phyloP scores from a whole-genome alignment of 2,113 vertebrate species.

The Vanacampus margaritifer region DNA sequence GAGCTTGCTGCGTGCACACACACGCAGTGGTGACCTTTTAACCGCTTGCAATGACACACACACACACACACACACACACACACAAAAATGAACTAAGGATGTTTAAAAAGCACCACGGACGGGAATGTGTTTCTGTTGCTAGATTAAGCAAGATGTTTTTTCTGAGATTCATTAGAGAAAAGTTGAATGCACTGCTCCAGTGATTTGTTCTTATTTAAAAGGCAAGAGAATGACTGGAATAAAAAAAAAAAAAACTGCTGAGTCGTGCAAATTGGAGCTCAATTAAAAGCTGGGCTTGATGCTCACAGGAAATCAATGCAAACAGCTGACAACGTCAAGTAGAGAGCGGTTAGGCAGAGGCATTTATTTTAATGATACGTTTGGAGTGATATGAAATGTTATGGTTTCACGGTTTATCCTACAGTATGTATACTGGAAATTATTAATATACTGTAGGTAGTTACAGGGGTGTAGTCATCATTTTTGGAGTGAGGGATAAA shows the following conservation, averaged over 20 bases:
- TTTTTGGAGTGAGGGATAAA: neutral
- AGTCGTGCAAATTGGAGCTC: constrained; percentile 41
- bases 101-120: neutral
- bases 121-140: neutral
- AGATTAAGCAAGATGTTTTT: neutral
- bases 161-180: neutral
- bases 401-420: neutral
- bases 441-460: neutral
- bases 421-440: neutral
- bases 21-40: constrained; percentile 30
- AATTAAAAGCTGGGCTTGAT: constrained; percentile 32
- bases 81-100: neutral
- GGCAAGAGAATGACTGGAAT: constrained; percentile 8
- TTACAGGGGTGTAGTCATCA: neutral
- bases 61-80: constrained; percentile 11
- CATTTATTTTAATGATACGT: neutral
- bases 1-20: constrained; percentile 31
- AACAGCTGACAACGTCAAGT: constrained; percentile 34
- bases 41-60: constrained; percentile 24
- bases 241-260: constrained; percentile 26
- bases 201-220: constrained; percentile 38
- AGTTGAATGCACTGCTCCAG: constrained; percentile 22
- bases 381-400: neutral
- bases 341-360: constrained; percentile 6
- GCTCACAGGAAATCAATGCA: constrained; percentile 48